These are phyloP conservation scores for Ammodytes dubius DNA, from an alignment of 2,113 vertebrate species.

Conservation along the genomic window DNA sequence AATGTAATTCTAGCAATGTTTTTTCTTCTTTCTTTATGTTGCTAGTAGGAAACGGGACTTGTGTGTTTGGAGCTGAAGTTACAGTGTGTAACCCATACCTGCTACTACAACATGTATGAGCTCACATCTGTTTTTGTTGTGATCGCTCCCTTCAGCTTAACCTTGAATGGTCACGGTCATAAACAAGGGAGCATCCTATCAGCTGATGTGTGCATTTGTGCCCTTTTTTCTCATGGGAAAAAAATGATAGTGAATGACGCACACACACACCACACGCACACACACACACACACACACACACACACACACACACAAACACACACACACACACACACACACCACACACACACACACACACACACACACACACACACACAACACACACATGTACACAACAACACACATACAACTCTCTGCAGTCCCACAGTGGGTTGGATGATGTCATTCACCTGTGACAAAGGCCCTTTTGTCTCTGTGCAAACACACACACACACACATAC, in stretches of 20 bases:
- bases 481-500: constrained; percentile 24
- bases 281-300: constrained; percentile 21
- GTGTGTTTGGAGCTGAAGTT: neutral
- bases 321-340: constrained; percentile 20
- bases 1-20: neutral
- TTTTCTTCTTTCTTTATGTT: neutral
- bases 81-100: constrained; percentile 17
- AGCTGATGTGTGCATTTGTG: constrained; percentile 14
- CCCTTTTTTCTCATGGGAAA: constrained; percentile 59
- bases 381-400: constrained; percentile 21
- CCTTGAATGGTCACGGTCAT: constrained; percentile 14
- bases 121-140: constrained; percentile 31
- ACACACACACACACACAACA: constrained; percentile 21
- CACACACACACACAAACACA: constrained; percentile 20
- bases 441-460: constrained; percentile 83
- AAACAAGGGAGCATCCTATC: neutral
- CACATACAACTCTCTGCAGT: constrained; percentile 29
- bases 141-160: neutral
- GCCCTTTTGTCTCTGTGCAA: constrained; percentile 74
- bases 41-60: neutral
- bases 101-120: constrained; percentile 19
- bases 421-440: constrained; percentile 65
- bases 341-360: constrained; percentile 52
- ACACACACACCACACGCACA: constrained; percentile 50
- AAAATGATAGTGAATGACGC: constrained; percentile 51